These are phyloP conservation scores for Pardalotus punctatus DNA, from an alignment of 2,113 vertebrate genomes.

Conservation along the genomic window DNA sequence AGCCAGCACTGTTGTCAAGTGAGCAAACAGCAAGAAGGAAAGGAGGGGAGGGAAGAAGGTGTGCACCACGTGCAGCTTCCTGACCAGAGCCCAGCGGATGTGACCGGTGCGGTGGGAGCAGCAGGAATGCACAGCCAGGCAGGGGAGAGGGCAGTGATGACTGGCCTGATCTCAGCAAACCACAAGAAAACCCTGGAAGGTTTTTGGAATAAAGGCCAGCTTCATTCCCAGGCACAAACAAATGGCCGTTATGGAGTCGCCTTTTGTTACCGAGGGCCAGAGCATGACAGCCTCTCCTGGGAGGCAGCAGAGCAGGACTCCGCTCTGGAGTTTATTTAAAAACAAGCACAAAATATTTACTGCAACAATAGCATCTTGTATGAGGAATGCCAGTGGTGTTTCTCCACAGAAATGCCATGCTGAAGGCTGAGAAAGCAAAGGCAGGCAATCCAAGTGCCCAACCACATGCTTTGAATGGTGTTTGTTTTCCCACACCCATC, in stretches of 20 bases:
- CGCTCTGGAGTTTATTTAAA: background rate
- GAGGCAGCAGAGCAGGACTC: background rate
- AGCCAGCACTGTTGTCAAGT: rapidly evolving
- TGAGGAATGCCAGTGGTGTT: background rate
- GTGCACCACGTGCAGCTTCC: background rate
- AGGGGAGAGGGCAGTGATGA: background rate
- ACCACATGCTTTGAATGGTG: background rate
- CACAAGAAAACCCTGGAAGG: background rate
- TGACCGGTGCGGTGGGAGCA: background rate
- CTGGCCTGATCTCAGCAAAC: background rate
- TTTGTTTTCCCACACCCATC: background rate
- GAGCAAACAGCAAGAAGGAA: background rate
- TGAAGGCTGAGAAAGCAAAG: background rate
- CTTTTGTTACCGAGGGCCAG: background rate
- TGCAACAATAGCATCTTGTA: background rate
- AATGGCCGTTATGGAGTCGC: background rate
- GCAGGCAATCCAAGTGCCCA: background rate
- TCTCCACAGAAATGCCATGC: background rate
- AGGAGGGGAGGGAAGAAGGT: background rate
- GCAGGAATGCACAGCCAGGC: background rate
- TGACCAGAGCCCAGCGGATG: background rate
- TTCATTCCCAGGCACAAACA: background rate
- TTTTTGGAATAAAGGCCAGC: background rate
- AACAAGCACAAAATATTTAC: background rate
- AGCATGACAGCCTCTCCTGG: background rate